Evolutionary conservation across 2,888 invertebrate species (phyloP), one percentile per base, ranked within the genome.

Genomic region (Cyclophora albipunctata): DNA sequence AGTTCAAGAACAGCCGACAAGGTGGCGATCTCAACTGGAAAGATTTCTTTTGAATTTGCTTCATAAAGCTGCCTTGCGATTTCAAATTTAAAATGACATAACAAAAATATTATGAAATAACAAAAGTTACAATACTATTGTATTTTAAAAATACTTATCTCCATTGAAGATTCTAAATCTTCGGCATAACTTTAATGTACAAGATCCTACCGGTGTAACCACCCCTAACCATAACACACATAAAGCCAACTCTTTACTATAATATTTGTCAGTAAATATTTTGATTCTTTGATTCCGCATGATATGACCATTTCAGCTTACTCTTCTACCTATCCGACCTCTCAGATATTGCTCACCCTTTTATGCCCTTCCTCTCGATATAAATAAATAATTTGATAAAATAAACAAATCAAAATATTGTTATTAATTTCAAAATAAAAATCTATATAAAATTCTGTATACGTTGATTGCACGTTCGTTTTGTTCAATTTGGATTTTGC

Each of bases 141-240:
- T 85, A 86, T 86, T 87, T 86, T 81, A 73, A 71, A 86, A 85
- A 87, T 84, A 86, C 86, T 71, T 75, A 77, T 20, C 69, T 69
- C 73, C 73, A 70, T 69, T 73, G 81, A 82, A 85, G 87, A 87
- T 86, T 87, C 81, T 78, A 71, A 86, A 87, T 81, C 86, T 80
- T 78, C 83, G 67, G 69, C 71, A 75, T 76, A 75, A 61, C 74
- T 73, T 71, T 69, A 72, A 69, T 71, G 71, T 76, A 79, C 74
- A 76, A 74, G 77, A 78, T 71, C 48, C 74, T 78, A 81, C 71
- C 75, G 78, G 76, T 76, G 78, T 75, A 71, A 71, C 70, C 78
- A 80, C 79, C 77, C 73, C 73, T 79, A 79, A 77, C 69, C 75
- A 72, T 75, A 78, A 81, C 81, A 83, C 74, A 74, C 78, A 71